Conservation (phyloP, 2,797 vertebrate species). For the Anguilla pacifica region DNA sequence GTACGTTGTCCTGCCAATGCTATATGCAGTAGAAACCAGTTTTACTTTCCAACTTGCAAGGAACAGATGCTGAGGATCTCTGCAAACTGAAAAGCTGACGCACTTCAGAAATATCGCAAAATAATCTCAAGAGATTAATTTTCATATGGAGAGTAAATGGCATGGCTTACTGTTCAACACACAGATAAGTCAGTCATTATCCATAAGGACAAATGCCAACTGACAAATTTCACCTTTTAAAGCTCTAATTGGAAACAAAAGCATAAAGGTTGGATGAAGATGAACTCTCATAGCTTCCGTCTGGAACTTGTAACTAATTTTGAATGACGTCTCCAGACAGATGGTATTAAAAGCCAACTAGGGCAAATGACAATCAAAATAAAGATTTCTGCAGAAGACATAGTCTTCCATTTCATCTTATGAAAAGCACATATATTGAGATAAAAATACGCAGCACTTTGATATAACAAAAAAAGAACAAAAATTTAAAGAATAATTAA, state of each 20-base stretch:
- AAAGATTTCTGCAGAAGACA: not conserved
- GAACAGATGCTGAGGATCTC: not conserved
- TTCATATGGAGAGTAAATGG: not conserved
- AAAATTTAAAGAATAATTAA: conserved; percentile 4
- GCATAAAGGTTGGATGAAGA: conserved; percentile 41
- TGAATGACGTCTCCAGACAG: conserved; percentile 24
- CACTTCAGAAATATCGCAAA: not conserved
- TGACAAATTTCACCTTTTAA: conserved; percentile 48
- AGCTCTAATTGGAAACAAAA: conserved; percentile 38
- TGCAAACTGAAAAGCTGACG: not conserved
- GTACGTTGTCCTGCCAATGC: not conserved
- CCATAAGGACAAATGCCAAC: conserved; percentile 41
- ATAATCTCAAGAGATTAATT: not conserved
- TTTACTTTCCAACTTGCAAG: not conserved
- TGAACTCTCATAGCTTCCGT: not conserved
- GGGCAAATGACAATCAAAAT: conserved; percentile 26
- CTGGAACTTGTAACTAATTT: not conserved
- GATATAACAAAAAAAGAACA: not conserved
- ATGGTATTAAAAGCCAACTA: conserved; percentile 25
- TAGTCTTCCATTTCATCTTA: not conserved
- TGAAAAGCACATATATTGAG: not conserved
- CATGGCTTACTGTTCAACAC: not conserved
- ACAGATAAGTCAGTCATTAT: conserved; percentile 39
- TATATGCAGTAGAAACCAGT: not conserved
- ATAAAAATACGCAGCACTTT: not conserved